Percentiles rank a stretch among this genome's conserved stretches.
Evolutionary conservation across 2,888 invertebrate genomes (phyloP).

Genomic region (Resseliella maxima): DNA sequence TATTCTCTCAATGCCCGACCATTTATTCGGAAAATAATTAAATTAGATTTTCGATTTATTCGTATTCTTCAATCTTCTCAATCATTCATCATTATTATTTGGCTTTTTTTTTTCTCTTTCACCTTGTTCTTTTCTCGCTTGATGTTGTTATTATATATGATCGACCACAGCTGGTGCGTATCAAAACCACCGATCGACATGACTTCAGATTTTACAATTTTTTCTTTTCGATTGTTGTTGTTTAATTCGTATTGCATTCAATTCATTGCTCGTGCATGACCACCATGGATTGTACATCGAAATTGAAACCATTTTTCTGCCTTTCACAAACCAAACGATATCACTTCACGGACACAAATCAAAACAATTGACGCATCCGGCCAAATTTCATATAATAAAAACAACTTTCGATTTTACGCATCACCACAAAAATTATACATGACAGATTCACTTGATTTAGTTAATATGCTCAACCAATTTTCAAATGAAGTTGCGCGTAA

Average conservation of each 20-base stretch:
- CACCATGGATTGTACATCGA: background rate
- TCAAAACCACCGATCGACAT: slow-evolving; percentile 43
- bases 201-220: background rate
- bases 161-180: background rate
- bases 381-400: background rate
- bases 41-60: slow-evolving; percentile 39
- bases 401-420: slow-evolving; percentile 21
- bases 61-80: slow-evolving; percentile 45
- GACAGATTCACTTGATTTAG: background rate
- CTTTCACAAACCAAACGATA: background rate
- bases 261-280: slow-evolving; percentile 40
- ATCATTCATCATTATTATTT: slow-evolving; percentile 28
- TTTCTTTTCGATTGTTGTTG: too few relatives aligned
- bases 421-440: background rate
- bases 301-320: slow-evolving; percentile 44
- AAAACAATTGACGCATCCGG: slow-evolving; percentile 44
- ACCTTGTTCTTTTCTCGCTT: too few relatives aligned
- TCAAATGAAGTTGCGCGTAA: background rate
- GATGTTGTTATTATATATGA: background rate
- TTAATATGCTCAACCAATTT: background rate
- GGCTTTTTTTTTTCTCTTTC: background rate
- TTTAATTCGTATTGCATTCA: background rate
- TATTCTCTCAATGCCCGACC: background rate
- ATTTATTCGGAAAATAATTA: background rate
- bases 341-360: background rate